Evolutionary conservation across 2,888 invertebrate genomes (phyloP), one percentile per base, ranked within the genome.

Genomic region (Campoplex capitator): DNA sequence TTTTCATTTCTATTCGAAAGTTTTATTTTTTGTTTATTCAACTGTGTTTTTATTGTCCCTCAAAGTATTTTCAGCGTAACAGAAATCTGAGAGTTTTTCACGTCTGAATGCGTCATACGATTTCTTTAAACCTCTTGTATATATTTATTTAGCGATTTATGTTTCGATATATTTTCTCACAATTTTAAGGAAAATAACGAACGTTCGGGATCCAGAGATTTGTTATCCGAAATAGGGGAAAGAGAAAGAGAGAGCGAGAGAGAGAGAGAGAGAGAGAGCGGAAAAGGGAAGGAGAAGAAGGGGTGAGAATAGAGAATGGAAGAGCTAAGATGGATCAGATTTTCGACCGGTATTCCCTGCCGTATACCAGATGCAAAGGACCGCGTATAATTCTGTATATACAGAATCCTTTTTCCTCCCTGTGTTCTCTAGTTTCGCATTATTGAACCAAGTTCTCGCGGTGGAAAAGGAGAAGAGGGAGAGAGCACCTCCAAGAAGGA

Each of bases 361-460:
- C 4, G 28, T 45, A 71, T 45, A 70, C 58, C 58, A 45, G 32
- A 71, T 32, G n/a, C 48, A 35, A 70, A 56, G 32, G 32, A 79
- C 79, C 28, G 67, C 68, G 45, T 58, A 71, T n/a, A 79, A 79
- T 71, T 79, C n/a, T 71, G 56, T 58, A 70, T 58, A 54, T 42
- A 68, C 45, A 18, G 23, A 48, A 16, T 42, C 56, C 76, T 48
- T 56, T 58, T 70, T 28, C 23, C 16, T n/a, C 18, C 35, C 23
- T 32, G 6, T 51, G 42, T 73, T 75, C 35, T 67, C 48, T 70
- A 35, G 70, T 82, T 62, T 75, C 42, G 84, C 74, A 82, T 84
- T 84, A 82, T 87, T 77, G 87, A 78, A 58, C 75, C 70, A 58
- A 62, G 54, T 16, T 45, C 45, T n/a, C 65, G 68, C 18, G 16